Evolutionary conservation across 2,113 vertebrate species (phyloP), one percentile per base, ranked within the genome.

Genomic region (Sarotherodon lohbergeri): DNA sequence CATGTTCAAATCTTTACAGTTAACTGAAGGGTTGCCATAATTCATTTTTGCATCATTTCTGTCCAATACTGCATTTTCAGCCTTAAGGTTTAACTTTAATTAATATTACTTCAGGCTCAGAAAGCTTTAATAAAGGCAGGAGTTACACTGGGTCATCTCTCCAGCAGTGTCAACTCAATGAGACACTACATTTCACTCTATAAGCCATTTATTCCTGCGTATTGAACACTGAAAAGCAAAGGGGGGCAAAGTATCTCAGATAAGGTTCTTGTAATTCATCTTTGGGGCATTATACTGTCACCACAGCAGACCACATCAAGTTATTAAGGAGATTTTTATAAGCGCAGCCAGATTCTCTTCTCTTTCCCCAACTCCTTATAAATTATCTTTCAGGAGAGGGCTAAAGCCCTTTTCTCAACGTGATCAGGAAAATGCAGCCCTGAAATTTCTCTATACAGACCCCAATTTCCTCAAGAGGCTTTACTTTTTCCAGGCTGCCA

Each of bases 401-500:
- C 12, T 66, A 66, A 43, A 43, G 66, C n/a, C 7, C 66, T 71
- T 66, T 66, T 39, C 0, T 66, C 61, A 7, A 66, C 19, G 3
- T 68, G 36, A 68, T 68, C 36, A 68, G 63, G 19, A 22, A 41
- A 68, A 14, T 41, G 29, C 17, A 32, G 73, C 6, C 46, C 73
- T 48, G 43, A 50, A 1, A 50, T 76, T 0, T 52, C 0, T 32
- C 22, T 13, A 32, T 50, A 78, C 16, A 46, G 43, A 76, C 43
- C 9, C 71, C 1, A 19, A 12, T 48, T 76, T 50, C 41, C 24
- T 48, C 24, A 78, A 50, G 24, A 5, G 39, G 8, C 3, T 46
- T 43, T 73, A 43, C 66, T 24, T 73, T 73, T 3, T 73, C 3
- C 66, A 73, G 43, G 66, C 39, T 27, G 66, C 39, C 66, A 68